Evolutionary conservation across 2,888 invertebrate genomes (phyloP), one percentile per base, ranked within the genome.

Genomic region (Hesperia comma): DNA sequence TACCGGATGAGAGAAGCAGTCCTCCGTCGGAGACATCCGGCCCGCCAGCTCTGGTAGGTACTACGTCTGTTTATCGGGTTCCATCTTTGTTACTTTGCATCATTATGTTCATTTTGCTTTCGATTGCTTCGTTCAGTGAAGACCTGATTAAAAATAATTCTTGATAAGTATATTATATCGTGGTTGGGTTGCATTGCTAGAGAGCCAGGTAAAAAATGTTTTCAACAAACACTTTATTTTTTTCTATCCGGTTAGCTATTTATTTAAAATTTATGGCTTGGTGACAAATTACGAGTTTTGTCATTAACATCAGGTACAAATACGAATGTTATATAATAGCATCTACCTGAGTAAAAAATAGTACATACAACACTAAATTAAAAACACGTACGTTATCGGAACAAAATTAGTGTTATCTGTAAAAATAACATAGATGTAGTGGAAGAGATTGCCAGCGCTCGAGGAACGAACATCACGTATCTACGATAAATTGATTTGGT

Each of bases 401-500:
- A 54, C 32, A 43, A 43, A 46, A 46, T 49, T 49, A 32, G 14
- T n/a, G 55, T 56, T 67, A 69, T 70, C 69, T 33, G 37, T n/a
- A 46, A 21, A 60, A 61, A 61, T 43, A n/a, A 53, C 54, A 43
- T 43, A 62, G 57, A 62, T 70, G 63, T 69, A 71, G 70, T 62
- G 67, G 53, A 63, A 64, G 68, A 68, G 69, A 69, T 73, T 71
- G 67, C 61, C 71, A 56, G 68, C 61, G 69, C 71, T 73, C 70
- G 69, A 69, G 68, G 72, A 72, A 67, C 75, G 74, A 77, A 76
- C 80, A 75, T 82, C 86, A 86, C 86, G 86, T 85, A 75, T 73
- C 71, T 66, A 72, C 84, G 78, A 86, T 84, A 84, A 84, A 85
- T 85, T 83, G 83, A 83, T 84, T 83, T 77, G 77, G 83, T 76